Percentiles rank a stretch among this genome's conserved stretches.
phyloP scores from a whole-genome alignment of 2,113 vertebrate species.

The Columba janthina region DNA sequence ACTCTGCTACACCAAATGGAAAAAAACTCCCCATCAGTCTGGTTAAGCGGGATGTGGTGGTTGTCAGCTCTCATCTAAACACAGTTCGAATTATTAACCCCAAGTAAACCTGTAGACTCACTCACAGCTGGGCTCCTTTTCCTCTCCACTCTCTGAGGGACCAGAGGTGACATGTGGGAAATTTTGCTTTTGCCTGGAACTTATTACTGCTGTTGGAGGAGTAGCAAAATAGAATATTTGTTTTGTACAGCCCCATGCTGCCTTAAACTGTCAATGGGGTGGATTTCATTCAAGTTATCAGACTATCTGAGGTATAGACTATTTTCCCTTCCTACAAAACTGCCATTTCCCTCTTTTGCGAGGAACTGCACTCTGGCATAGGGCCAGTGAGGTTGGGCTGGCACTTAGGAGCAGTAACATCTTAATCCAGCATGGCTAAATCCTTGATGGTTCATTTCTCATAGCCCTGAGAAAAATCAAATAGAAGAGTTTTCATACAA shows the following conservation, averaged over 20 bases:
- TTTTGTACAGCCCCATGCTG: rapidly evolving
- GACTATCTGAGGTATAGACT: not conserved
- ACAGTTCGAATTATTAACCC: not conserved
- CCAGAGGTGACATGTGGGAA: not conserved
- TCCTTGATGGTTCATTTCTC: conserved; percentile 7
- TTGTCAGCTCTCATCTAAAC: not conserved
- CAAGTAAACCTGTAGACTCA: not conserved
- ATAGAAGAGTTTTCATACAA: not conserved
- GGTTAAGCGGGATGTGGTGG: not conserved
- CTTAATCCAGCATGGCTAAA: conserved; percentile 4
- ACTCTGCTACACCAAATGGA: rapidly evolving
- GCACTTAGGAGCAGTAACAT: not conserved
- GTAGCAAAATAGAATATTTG: not conserved
- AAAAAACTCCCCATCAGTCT: rapidly evolving
- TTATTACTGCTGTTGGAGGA: not conserved
- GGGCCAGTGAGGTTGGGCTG: not conserved
- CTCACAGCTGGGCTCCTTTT: not conserved
- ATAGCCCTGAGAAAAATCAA: conserved; percentile 8
- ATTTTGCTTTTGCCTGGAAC: not conserved
- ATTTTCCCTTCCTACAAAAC: not conserved
- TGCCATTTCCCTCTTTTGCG: not conserved
- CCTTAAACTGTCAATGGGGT: not conserved
- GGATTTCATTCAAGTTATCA: not conserved
- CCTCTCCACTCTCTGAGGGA: not conserved
- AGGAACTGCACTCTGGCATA: not conserved